These are phyloP conservation scores for Caenorhabditis panamensis DNA, from an alignment of 2,888 invertebrate species.

Conservation along the genomic window DNA sequence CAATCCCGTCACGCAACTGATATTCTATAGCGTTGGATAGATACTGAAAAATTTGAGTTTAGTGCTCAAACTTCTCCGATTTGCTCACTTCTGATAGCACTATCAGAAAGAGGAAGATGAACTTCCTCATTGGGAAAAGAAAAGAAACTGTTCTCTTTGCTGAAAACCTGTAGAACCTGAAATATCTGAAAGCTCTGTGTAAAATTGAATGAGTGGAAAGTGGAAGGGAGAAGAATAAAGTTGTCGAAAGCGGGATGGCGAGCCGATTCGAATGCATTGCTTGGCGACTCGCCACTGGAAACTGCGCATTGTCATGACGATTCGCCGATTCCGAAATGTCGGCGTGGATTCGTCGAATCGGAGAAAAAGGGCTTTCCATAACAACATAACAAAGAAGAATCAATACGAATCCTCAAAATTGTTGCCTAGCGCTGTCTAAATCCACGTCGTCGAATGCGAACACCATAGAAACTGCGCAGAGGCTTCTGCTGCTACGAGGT, in stretches of 20 bases:
- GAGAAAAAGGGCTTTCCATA: background rate
- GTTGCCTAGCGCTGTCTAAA: too few species aligned
- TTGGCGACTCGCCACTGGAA: slow-evolving; percentile 26
- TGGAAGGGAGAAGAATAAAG: slow-evolving; percentile 22
- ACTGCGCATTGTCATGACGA: slow-evolving; percentile 28
- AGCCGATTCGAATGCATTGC: slow-evolving; percentile 25
- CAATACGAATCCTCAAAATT: too few species aligned
- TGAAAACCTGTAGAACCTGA: slow-evolving; percentile 22
- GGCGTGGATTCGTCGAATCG: slow-evolving; percentile 11
- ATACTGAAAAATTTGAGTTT: too few species aligned
- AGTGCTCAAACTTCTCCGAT: background rate
- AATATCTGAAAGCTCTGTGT: slow-evolving; percentile 7
- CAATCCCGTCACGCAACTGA: slow-evolving; percentile 20
- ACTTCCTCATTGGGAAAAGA: slow-evolving; percentile 16
- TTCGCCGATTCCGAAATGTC: background rate
- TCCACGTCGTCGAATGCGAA: slow-evolving; percentile 1
- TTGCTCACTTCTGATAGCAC: slow-evolving; percentile 18
- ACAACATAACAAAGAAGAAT: too few species aligned
- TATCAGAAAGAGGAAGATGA: slow-evolving; percentile 18
- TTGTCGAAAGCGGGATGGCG: slow-evolving; percentile 28
- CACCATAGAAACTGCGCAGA: background rate
- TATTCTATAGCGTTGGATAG: slow-evolving; percentile 16
- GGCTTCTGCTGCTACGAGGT: background rate
- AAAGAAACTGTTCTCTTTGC: background rate
- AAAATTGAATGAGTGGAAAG: background rate